A percentile compares a stretch with the other conserved stretches of the same genome.
Conservation (phyloP, 2,113 vertebrate genomes). For the Calonectris borealis region DNA sequence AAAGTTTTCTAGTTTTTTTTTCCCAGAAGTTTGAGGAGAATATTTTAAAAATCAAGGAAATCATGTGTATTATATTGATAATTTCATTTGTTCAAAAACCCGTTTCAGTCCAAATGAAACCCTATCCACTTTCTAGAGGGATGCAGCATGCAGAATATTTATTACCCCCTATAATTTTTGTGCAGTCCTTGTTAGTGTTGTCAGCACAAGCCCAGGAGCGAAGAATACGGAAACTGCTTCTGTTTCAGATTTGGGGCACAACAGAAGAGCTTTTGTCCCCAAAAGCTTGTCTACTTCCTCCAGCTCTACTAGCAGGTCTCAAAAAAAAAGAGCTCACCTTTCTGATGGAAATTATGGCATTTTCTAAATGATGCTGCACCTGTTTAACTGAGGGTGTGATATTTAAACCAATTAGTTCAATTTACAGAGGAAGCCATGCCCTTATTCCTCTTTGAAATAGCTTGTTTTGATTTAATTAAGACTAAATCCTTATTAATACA, state of each 20-base stretch:
- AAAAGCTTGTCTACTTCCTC: neutral
- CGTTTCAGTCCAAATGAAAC: neutral
- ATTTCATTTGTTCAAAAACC: neutral
- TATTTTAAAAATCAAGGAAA: neutral
- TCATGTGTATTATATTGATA: neutral
- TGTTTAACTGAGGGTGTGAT: neutral
- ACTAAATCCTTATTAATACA: neutral
- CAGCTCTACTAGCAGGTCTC: neutral
- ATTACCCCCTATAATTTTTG: neutral
- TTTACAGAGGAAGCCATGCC: neutral
- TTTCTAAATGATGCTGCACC: neutral
- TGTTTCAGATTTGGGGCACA: neutral
- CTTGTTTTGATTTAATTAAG: conserved; percentile 33
- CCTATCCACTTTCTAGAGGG: neutral
- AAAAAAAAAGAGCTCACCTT: neutral
- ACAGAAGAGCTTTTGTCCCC: neutral
- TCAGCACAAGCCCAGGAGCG: neutral
- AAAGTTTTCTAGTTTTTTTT: neutral
- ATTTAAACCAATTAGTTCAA: conserved; percentile 3
- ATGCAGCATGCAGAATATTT: neutral
- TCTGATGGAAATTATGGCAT: neutral
- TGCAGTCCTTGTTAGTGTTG: neutral
- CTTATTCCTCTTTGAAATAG: neutral
- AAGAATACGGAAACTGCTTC: neutral
- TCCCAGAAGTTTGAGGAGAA: neutral